These are phyloP conservation scores for Flexamia atlantica DNA, from an alignment of 2,888 invertebrate genomes.

Conservation along the genomic window DNA sequence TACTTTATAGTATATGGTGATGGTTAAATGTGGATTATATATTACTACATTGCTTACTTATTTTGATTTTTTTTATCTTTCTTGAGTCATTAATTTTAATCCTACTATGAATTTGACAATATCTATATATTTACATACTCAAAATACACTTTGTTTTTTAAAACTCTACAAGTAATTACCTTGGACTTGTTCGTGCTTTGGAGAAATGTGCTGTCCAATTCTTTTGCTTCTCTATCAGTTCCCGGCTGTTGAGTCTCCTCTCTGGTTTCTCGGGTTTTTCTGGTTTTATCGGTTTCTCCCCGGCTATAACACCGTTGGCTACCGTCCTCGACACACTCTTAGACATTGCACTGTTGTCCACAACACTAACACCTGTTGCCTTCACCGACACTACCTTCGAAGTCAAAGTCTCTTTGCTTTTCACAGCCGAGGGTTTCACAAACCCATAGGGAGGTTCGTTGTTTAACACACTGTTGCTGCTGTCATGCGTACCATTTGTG, in stretches of 20 bases:
- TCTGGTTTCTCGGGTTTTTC: constrained; percentile 91
- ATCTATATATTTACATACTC: no score
- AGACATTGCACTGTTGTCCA: constrained; percentile 64
- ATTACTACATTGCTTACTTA: no score
- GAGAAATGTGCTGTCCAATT: constrained; percentile 96
- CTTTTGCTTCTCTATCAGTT: constrained; percentile 92
- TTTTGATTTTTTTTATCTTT: no score
- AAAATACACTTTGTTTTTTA: neutral
- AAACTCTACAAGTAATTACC: constrained; percentile 35
- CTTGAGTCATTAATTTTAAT: no score
- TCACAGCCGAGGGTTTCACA: constrained; percentile 47
- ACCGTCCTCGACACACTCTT: constrained; percentile 66
- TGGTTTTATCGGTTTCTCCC: constrained; percentile 79
- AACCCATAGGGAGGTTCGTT: constrained; percentile 40
- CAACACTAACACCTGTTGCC: neutral
- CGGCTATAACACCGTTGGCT: constrained; percentile 72
- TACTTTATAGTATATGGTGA: no score
- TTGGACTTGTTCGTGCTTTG: constrained; percentile 80
- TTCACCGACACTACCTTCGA: neutral
- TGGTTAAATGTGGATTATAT: no score
- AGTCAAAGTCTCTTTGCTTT: constrained; percentile 22
- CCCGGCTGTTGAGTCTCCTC: constrained; percentile 88
- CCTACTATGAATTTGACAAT: no score
- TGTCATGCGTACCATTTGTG: constrained; percentile 62
- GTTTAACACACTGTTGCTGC: constrained; percentile 28